These are phyloP conservation scores for Patella caerulea DNA, from an alignment of 2,888 invertebrate genomes.

Conservation along the genomic window DNA sequence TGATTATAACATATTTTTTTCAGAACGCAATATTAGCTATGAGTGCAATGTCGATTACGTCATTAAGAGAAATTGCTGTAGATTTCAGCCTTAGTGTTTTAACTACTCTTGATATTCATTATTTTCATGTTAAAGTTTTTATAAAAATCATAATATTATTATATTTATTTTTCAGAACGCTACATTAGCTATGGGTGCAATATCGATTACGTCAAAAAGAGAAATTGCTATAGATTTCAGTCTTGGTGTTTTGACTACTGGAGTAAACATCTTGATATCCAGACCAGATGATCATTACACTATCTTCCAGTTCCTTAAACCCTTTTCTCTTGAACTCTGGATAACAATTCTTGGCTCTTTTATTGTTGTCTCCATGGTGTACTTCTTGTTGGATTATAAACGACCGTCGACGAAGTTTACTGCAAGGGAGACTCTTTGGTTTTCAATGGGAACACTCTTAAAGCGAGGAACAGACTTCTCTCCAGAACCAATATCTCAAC, in stretches of 20 bases:
- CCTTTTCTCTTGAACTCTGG: conserved; percentile 61
- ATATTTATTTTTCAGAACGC: conserved; percentile 49
- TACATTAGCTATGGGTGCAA: conserved; percentile 60
- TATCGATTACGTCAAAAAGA: conserved; percentile 59
- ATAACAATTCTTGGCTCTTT: conserved; percentile 59
- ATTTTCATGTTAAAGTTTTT: not conserved
- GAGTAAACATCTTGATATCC: conserved; percentile 56
- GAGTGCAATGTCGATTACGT: conserved; percentile 63
- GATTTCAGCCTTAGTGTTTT: conserved; percentile 62
- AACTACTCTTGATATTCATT: conserved; percentile 54
- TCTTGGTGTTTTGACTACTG: conserved; percentile 59
- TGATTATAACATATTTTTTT: conserved; percentile 11
- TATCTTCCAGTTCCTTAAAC: conserved; percentile 63
- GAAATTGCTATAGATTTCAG: conserved; percentile 61
- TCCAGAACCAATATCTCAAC: conserved; percentile 55
- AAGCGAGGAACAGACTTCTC: conserved; percentile 63
- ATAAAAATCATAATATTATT: not conserved
- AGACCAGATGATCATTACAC: conserved; percentile 52
- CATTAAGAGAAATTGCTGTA: conserved; percentile 43
- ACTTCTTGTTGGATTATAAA: conserved; percentile 52
- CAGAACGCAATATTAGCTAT: conserved; percentile 61
- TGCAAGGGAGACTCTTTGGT: conserved; percentile 54
- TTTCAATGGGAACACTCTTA: conserved; percentile 55
- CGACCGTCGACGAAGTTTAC: conserved; percentile 54
- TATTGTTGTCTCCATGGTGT: conserved; percentile 51